Evolutionary conservation across 2,888 invertebrate species (phyloP).

Genomic region (Scaptomyza caliginosa): DNA sequence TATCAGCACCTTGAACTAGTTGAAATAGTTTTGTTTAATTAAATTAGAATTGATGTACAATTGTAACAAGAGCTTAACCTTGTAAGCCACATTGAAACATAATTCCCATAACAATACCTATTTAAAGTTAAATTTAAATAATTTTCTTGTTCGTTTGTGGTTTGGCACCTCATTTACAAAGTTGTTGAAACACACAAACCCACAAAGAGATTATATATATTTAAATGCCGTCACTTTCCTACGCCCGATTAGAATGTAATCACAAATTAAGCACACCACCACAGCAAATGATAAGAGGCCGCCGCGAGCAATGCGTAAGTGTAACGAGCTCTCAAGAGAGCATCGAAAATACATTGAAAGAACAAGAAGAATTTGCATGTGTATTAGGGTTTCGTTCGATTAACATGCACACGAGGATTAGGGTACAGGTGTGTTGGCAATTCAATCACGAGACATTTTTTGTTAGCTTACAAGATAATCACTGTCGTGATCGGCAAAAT

Average conservation of each 20-base stretch:
- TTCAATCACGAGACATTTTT: conserved; percentile 6
- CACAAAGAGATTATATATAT: conserved; percentile 34
- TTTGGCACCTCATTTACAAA: background rate
- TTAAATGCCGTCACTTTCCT: conserved; percentile 29
- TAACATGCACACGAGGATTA: background rate
- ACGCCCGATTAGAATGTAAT: conserved; percentile 20
- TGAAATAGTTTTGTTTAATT: conserved; percentile 1
- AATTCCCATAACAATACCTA: background rate
- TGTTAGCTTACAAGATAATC: conserved; percentile 82
- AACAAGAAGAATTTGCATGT: background rate
- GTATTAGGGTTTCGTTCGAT: background rate
- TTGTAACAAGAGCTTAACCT: background rate
- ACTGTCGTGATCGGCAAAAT: conserved; percentile 80
- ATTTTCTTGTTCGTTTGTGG: background rate
- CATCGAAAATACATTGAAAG: too few species aligned
- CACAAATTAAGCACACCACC: conserved; percentile 12
- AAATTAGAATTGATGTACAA: background rate
- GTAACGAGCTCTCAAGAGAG: conserved; percentile 16
- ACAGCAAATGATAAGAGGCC: conserved; percentile 38
- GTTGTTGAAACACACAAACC: conserved; percentile 3
- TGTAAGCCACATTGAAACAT: background rate
- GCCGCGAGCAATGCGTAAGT: conserved; percentile 21
- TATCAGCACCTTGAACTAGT: conserved; percentile 27
- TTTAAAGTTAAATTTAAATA: background rate
- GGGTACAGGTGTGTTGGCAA: background rate